phyloP scores from a whole-genome alignment of 2,888 invertebrate species.

The Aporophyla lueneburgensis region DNA sequence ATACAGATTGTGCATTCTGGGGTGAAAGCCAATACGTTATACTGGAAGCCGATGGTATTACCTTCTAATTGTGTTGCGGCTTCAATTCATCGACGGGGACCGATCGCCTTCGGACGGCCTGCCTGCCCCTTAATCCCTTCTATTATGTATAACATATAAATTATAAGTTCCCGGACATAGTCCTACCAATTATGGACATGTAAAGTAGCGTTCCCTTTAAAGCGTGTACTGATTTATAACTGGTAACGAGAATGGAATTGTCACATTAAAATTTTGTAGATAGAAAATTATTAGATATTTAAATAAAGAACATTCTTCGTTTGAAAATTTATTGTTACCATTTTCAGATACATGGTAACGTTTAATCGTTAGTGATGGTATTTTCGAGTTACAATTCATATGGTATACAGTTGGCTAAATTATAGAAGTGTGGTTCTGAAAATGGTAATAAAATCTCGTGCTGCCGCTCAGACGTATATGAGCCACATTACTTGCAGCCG shows the following conservation, averaged over 20 bases:
- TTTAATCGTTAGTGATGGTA: not conserved
- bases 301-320: slow-evolving; percentile 7
- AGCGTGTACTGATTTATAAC: slow-evolving; percentile 56
- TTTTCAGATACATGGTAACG: not conserved
- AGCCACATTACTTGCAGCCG: slow-evolving; percentile 46
- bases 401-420: not conserved
- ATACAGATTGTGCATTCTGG: slow-evolving; percentile 38
- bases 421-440: not conserved
- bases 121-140: slow-evolving; percentile 54
- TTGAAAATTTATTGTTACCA: not conserved
- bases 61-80: slow-evolving; percentile 62
- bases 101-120: slow-evolving; percentile 45
- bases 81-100: slow-evolving; percentile 55
- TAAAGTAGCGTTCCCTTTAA: slow-evolving; percentile 29
- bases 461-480: slow-evolving; percentile 31
- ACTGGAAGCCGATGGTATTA: slow-evolving; percentile 48
- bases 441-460: slow-evolving; percentile 41
- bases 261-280: slow-evolving; percentile 15
- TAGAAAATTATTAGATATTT: slow-evolving; percentile 19
- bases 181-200: slow-evolving; percentile 27
- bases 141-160: slow-evolving; percentile 54
- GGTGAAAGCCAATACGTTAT: slow-evolving; percentile 52
- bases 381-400: not conserved
- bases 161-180: slow-evolving; percentile 30
- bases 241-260: slow-evolving; percentile 28